Conservation (phyloP, 2,113 vertebrate species). For the Mustela lutreola region DNA sequence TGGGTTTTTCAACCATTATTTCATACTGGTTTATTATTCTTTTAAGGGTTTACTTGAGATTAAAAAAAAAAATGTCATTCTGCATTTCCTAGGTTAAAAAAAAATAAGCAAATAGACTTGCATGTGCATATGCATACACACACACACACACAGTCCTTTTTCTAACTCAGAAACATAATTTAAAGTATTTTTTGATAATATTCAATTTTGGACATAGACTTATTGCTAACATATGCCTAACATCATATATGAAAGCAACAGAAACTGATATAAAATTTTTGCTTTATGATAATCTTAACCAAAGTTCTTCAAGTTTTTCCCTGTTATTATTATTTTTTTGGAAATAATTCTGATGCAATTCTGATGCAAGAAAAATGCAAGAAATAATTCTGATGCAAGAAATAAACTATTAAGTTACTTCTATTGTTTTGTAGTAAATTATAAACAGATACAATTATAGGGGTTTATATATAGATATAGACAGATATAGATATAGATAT, state of each 20-base stretch:
- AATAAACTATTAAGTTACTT: background rate
- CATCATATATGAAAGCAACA: background rate
- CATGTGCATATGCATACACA: no score
- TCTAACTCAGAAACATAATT: background rate
- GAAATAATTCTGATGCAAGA: background rate
- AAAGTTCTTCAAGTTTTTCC: background rate
- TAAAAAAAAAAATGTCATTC: background rate
- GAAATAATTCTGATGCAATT: background rate
- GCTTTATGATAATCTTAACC: background rate
- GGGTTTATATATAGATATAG: background rate
- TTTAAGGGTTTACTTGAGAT: background rate
- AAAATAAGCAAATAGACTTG: background rate
- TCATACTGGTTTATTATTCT: background rate
- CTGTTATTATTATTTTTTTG: background rate
- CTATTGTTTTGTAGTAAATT: background rate
- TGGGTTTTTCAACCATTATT: background rate
- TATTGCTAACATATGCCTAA: background rate
- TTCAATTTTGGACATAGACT: background rate
- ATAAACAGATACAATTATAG: background rate
- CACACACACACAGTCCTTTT: background rate
- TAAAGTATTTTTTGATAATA: background rate
- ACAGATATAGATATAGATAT: no score
- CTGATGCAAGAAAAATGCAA: background rate
- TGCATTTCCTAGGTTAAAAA: background rate
- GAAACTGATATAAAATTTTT: background rate